Evolutionary conservation across 2,797 vertebrate species (phyloP).

Genomic region (Fistularia tabacaria): DNA sequence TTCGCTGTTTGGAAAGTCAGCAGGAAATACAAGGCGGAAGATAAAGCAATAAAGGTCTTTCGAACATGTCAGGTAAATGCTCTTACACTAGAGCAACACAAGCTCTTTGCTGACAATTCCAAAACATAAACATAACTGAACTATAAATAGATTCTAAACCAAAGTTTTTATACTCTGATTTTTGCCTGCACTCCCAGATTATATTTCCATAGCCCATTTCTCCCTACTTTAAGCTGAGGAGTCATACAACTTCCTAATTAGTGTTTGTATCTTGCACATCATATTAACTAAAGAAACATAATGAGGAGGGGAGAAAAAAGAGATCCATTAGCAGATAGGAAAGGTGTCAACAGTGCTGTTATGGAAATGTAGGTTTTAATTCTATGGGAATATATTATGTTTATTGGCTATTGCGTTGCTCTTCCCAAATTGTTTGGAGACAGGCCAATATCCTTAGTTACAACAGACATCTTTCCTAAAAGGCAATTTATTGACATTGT

Average conservation of each 20-base stretch:
- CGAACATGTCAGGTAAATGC: too few species aligned
- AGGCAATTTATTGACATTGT: too few species aligned
- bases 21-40: neutral
- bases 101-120: too few species aligned
- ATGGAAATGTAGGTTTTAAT: conserved; percentile 76
- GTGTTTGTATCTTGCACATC: conserved; percentile 47
- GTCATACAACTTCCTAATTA: conserved; percentile 54
- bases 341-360: conserved; percentile 62
- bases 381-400: conserved; percentile 70
- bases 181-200: too few species aligned
- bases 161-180: too few species aligned
- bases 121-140: too few species aligned
- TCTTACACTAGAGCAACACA: too few species aligned
- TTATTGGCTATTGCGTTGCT: conserved; percentile 56
- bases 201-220: too few species aligned
- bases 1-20: neutral
- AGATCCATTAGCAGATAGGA: conserved; percentile 34
- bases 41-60: neutral
- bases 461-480: conserved; percentile 20
- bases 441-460: conserved; percentile 30
- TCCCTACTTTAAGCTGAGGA: too few species aligned
- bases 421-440: conserved; percentile 45
- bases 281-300: conserved; percentile 23
- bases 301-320: conserved; percentile 18
- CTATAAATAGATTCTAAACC: too few species aligned